Evolutionary conservation across 2,888 invertebrate genomes (phyloP).

Genomic region (Automeris io): DNA sequence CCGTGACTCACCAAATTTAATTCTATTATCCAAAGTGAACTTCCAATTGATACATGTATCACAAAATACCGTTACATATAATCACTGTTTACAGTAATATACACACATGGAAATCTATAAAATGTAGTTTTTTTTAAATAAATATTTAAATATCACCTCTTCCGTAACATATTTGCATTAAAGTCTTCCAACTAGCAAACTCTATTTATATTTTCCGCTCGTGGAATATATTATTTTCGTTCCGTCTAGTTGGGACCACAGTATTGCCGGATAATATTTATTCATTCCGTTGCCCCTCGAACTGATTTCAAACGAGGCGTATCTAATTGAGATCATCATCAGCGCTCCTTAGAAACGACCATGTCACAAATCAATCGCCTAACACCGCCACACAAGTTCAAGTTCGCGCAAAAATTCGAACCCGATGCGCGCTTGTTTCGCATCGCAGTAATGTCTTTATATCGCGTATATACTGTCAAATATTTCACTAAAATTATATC

Average conservation of each 20-base stretch:
- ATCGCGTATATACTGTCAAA: constrained; percentile 52
- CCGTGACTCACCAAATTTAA: constrained; percentile 22
- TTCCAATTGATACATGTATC: constrained; percentile 5
- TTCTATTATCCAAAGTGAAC: constrained; percentile 7
- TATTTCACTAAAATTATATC: constrained; percentile 68
- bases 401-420: constrained; percentile 58
- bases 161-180: constrained; percentile 47
- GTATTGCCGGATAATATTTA: constrained; percentile 53
- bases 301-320: constrained; percentile 55
- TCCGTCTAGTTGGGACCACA: constrained; percentile 44
- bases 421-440: constrained; percentile 19
- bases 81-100: constrained; percentile 24
- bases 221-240: constrained; percentile 32
- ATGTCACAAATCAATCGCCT: constrained; percentile 63
- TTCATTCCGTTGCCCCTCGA: constrained; percentile 60
- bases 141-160: constrained; percentile 43
- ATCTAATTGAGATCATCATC: constrained; percentile 69
- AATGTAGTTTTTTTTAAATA: constrained; percentile 16
- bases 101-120: constrained; percentile 15
- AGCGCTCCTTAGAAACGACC: constrained; percentile 48
- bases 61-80: constrained; percentile 12
- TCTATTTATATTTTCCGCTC: constrained; percentile 38
- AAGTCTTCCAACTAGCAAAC: constrained; percentile 22
- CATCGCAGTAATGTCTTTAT: constrained; percentile 42
- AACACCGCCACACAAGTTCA: constrained; percentile 47